phyloP scores from a whole-genome alignment of 2,888 invertebrate genomes.

The Ennomos erosarius region DNA sequence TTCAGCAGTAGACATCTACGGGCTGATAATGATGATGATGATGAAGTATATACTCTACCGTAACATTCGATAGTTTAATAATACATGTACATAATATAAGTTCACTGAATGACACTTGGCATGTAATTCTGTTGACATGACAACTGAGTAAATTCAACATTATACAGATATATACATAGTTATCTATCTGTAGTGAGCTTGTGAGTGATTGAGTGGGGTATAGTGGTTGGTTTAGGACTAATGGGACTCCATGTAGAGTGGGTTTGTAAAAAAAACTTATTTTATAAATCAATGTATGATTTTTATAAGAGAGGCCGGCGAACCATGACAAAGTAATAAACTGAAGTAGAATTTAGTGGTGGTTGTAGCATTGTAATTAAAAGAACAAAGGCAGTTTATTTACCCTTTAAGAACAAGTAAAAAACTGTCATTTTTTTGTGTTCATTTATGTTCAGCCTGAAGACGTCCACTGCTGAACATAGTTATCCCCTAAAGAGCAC shows the following conservation, averaged over 20 bases:
- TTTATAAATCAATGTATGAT: background rate
- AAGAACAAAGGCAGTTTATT: too few relatives aligned
- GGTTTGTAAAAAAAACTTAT: constrained; percentile 2
- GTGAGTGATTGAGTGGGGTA: constrained; percentile 38
- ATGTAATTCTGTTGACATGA: constrained; percentile 57
- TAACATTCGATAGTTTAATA: constrained; percentile 8
- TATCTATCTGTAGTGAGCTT: too few relatives aligned
- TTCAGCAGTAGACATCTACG: too few relatives aligned
- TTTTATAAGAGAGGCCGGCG: background rate
- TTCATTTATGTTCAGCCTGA: too few relatives aligned
- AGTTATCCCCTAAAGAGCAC: too few relatives aligned
- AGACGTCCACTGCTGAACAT: too few relatives aligned
- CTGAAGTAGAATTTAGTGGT: too few relatives aligned
- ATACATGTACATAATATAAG: constrained; percentile 4
- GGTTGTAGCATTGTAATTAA: too few relatives aligned
- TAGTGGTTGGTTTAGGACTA: constrained; percentile 50
- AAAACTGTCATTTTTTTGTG: too few relatives aligned
- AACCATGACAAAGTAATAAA: too few relatives aligned
- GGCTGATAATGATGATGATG: too few relatives aligned
- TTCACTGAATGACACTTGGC: constrained; percentile 57
- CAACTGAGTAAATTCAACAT: constrained; percentile 43
- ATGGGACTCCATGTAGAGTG: constrained; percentile 18
- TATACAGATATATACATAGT: constrained; percentile 31
- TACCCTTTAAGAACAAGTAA: too few relatives aligned
- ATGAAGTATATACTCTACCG: background rate